Evolutionary conservation across 2,113 vertebrate species (phyloP), one percentile per base, ranked within the genome.

Genomic region (Rhabdomys dilectus): DNA sequence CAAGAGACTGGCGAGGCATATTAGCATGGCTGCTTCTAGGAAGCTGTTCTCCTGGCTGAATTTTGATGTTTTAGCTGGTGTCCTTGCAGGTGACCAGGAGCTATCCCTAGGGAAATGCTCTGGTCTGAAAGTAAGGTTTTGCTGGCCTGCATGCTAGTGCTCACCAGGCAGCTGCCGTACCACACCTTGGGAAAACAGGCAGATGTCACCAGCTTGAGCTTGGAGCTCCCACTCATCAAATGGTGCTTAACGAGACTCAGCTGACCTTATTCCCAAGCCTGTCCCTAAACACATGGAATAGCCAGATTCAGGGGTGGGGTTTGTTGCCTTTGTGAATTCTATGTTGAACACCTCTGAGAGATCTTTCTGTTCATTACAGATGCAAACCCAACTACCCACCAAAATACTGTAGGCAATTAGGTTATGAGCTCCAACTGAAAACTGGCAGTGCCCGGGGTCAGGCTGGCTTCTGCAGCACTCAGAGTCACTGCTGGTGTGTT

Each of bases 91-190:
- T 53, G 60, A 48, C 31, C 29, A 88, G 56, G 39, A 7, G 34
- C 39, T 72, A 45, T 1, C 56, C 34, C 81, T 48, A 64, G 21
- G 36, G 31, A 85, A 64, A 70, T 15, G 29, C 7, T 19, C 9
- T 5, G 1, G 5, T 91, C 16, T 4, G 34, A 56, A 34, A 8
- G 56, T 7, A 62, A 48, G 22, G 48, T 62, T 82, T 62, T 72
- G 19, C 42, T 15, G 0, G 7, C 21, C 19, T 64, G 31, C 3
- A 2, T 12, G 51, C 39, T 2, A 34, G 13, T 21, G 17, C 39
- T 51, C 31, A 29, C 58, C 51, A 6, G 34, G 51, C 31, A 68
- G 56, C n/a, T 39, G 17, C 19, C 42, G 13, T 12, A 42, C 19
- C 4, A 42, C 0, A 0, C 42, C 34, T 19, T 42, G 22, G 3